Base-by-base conservation (phyloP, 2,797 vertebrate genomes). In the Sparidentex hasta region DNA sequence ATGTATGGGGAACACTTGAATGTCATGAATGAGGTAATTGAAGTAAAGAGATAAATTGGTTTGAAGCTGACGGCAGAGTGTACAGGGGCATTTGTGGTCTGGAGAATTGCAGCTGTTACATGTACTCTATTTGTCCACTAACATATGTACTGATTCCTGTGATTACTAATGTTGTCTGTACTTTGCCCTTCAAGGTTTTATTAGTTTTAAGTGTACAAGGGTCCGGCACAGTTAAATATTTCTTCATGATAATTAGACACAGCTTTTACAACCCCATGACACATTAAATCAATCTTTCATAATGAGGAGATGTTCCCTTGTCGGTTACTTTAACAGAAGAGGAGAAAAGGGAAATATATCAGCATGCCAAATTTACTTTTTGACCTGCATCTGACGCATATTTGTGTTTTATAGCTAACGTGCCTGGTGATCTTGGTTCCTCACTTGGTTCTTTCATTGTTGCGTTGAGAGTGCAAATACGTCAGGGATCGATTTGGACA, bases 401-500 rank as follows among this genome's bases (percentile, higher is more conserved):
- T 71, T 43, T 68, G 5, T 3, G 17, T 69, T 74, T 81, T 69
- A 47, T n/a, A 21, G 64, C 69, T 68, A 25, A 43, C 25, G 23
- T 52, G 61, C 73, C 67, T 55, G n/a, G 21, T 63, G 29, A 69
- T 69, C 44, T 33, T 64, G 48, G 44, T 65, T 85, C 64, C 38
- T 74, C 54, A 46, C 63, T 82, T 12, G 43, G 27, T 27, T 65
- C 63, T 66, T 76, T 57, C 65, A 58, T 78, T 61, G 51, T 81
- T 83, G 66, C 48, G 14, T 50, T 86, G 62, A 80, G 85, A 87
- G 74, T 76, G 27, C 59, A 76, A 83, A 71, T 67, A 76, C 65
- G 33, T 80, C 76, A 70, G 88, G 89, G 87, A 82, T 82, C 41
- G 20, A 77, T 86, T 82, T 85, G 79, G 85, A 89, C 18, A 68